Evolutionary conservation across 2,113 vertebrate genomes (phyloP), one percentile per base, ranked within the genome.

Genomic region (Boulengerochromis microlepis): DNA sequence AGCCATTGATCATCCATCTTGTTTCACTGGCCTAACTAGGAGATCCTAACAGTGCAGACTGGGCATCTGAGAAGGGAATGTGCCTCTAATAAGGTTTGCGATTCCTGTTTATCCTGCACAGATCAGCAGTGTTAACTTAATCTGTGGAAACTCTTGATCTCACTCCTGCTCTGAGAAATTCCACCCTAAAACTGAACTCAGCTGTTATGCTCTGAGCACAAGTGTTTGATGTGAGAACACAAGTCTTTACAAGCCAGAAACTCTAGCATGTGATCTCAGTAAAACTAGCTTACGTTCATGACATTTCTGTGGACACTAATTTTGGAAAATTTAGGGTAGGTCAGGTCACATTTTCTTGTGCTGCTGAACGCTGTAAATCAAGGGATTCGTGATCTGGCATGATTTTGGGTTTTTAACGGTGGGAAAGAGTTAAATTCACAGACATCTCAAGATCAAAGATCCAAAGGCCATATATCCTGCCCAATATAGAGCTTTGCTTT

Each of bases 101-200:
- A 94, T 95, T 95, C 93, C 94, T 95, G 95, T 95, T 95, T 94
- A 96, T 96, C 95, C 94, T 96, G 94, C 93, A 90, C 87, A 94
- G 94, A 96, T 96, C 95, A 96, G 95, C 95, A 94, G 92, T 89
- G 94, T 93, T 95, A 94, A 96, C 93, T 86, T 92, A 96, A 95
- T 94, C 87, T 90, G 88, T 94, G 90, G 91, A 96, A 95, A 92
- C 88, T 94, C 92, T 93, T 86, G 82, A 93, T 93, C 94, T 90
- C 91, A 81, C 82, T 84, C 84, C 83, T 80, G 33, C 90, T 92
- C 78, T 57, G 61, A 89, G 89, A 88, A 90, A 89, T 92, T 56
- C 83, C 84, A 89, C 78, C 80, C 85, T 81, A 74, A 93, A 88
- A 88, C 90, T 16, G 33, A 82, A 92, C 85, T 54, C 47, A 86